Evolutionary conservation across 2,888 invertebrate species (phyloP).

Genomic region (Agriotes lineatus): DNA sequence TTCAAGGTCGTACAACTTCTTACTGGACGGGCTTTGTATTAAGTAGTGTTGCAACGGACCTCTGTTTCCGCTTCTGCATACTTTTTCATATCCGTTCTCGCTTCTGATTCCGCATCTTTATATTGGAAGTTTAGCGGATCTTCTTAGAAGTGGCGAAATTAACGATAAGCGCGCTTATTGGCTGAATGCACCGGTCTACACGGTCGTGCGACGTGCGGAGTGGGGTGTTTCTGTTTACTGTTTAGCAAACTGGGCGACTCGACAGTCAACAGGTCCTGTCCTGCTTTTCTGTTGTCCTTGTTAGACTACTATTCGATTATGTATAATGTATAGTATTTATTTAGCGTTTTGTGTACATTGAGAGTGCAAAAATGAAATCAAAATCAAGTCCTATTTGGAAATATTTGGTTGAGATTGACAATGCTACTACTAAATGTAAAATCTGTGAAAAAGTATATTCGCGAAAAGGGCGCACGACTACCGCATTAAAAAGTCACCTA

Average conservation of each 20-base stretch:
- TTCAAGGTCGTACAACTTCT: too few species aligned
- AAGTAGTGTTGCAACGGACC: too few species aligned
- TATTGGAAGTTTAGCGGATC: neutral
- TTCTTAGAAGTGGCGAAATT: conserved; percentile 2
- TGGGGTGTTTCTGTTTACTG: too few species aligned
- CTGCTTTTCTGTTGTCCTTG: too few species aligned
- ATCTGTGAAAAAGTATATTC: conserved; percentile 48
- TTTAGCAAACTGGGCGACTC: too few species aligned
- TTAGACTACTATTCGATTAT: too few species aligned
- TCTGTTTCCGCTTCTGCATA: conserved; percentile 8
- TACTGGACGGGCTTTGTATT: too few species aligned
- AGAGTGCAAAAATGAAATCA: conserved; percentile 8
- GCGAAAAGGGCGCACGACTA: conserved; percentile 50
- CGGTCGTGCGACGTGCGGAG: too few species aligned
- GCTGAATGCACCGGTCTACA: neutral
- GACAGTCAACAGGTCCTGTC: too few species aligned
- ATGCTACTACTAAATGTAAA: conserved; percentile 26
- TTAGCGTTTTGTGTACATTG: neutral
- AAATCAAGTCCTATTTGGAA: conserved; percentile 8
- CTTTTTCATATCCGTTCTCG: conserved; percentile 10
- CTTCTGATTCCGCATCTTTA: conserved; percentile 7
- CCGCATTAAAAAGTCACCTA: conserved; percentile 49
- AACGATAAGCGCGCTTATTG: neutral
- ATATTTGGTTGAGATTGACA: conserved; percentile 4
- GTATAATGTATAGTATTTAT: too few species aligned